These are phyloP conservation scores for Abrostola triplasia DNA, from an alignment of 2,888 invertebrate genomes.

Conservation along the genomic window DNA sequence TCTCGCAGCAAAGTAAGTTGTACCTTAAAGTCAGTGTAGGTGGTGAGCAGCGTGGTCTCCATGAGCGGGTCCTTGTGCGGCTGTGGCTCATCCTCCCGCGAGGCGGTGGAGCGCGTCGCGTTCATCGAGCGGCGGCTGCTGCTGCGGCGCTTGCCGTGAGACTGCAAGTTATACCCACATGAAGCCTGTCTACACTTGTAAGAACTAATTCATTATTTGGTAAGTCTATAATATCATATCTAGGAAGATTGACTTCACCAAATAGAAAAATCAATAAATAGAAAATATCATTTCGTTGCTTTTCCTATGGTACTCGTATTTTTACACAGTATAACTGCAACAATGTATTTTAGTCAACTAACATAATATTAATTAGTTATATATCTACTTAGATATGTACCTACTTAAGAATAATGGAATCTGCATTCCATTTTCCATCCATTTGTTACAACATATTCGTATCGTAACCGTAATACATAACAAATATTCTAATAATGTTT, in stretches of 20 bases:
- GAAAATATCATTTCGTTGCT: too few relatives aligned
- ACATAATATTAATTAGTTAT: too few relatives aligned
- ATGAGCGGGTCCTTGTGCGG: slow-evolving; percentile 70
- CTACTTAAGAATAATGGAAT: too few relatives aligned
- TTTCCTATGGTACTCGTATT: too few relatives aligned
- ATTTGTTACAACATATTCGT: too few relatives aligned
- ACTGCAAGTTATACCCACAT: slow-evolving; percentile 59
- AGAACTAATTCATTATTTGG: not conserved
- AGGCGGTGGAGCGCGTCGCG: slow-evolving; percentile 63
- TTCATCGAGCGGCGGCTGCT: slow-evolving; percentile 69
- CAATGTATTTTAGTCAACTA: too few relatives aligned
- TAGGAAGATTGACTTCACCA: too few relatives aligned
- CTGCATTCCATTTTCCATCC: too few relatives aligned
- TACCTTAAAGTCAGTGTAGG: slow-evolving; percentile 84
- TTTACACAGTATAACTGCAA: too few relatives aligned
- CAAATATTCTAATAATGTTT: slow-evolving; percentile 1
- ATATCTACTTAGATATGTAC: too few relatives aligned
- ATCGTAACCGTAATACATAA: not conserved
- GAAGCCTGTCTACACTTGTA: not conserved
- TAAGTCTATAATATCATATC: too few relatives aligned
- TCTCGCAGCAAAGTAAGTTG: not conserved
- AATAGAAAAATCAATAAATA: too few relatives aligned
- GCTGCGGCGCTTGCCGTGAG: slow-evolving; percentile 77
- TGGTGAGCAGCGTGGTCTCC: slow-evolving; percentile 81
- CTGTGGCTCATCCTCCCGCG: slow-evolving; percentile 56